Evolutionary conservation across 2,113 vertebrate genomes (phyloP), one percentile per base, ranked within the genome.

Genomic region (Perca flavescens): DNA sequence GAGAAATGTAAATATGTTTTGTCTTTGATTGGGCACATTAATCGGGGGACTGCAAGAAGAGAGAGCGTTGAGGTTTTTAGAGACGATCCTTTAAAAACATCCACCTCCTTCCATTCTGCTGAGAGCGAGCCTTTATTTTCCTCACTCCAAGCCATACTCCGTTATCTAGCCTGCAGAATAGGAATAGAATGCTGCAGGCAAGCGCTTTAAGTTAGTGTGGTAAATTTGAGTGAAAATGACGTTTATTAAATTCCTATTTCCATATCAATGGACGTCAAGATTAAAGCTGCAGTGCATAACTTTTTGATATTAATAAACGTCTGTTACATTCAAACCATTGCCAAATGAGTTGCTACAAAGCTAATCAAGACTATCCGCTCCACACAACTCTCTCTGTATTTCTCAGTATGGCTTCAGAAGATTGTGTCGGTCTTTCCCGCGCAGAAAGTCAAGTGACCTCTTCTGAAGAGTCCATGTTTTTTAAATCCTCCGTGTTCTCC

Each of bases 1-100:
- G 77, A 83, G 66, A 84, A 84, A 90, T 86, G 82, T 84, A 83
- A 90, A 89, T 88, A 84, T 84, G 75, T 60, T 62, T 75, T 65
- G 85, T 84, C 36, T 67, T 19, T 69, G 69, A 82, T 78, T 74
- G 52, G 68, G 62, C 46, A n/a, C 66, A 63, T 78, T 74, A 63
- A 82, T 84, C 40, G 16, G 28, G 15, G 57, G 61, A 77, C 2
- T 25, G 28, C 43, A 62, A 56, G n/a, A 40, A n/a, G 77, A 79
- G 50, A 28, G 28, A 58, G 67, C 1, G 12, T 49, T 40, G 56
- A 22, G 43, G 47, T 57, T 83, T 88, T 85, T 49, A 65, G 12
- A 71, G 22, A 70, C 74, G 87, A 77, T 87, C 36, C 49, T 86
- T 80, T 17, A 22, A 70, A 53, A 86, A 79, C 68, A 63, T 83